phyloP scores from a whole-genome alignment of 2,113 vertebrate genomes.

The Todiramphus chloris region DNA sequence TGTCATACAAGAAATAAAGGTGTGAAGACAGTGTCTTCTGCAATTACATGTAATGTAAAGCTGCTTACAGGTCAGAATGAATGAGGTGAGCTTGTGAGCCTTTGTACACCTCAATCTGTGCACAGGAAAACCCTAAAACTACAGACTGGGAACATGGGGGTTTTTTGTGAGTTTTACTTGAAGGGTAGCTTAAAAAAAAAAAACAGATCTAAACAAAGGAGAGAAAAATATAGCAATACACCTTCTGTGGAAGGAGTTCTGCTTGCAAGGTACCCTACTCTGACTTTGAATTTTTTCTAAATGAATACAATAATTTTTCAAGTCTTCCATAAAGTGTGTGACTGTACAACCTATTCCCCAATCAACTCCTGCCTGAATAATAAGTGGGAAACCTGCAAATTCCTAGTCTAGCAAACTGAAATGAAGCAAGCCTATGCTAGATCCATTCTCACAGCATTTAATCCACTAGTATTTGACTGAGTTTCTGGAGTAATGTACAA shows the following conservation, averaged over 20 bases:
- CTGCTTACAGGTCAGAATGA: background rate
- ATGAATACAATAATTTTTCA: background rate
- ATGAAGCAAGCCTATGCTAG: background rate
- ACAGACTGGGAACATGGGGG: background rate
- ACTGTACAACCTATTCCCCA: background rate
- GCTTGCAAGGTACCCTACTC: background rate
- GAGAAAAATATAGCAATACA: background rate
- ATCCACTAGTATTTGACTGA: background rate
- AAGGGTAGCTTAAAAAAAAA: background rate
- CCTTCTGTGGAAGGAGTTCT: background rate
- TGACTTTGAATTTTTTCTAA: background rate
- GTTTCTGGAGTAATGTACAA: background rate
- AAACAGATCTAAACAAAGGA: background rate
- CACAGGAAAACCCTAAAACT: background rate
- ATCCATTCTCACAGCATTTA: background rate
- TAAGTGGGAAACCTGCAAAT: background rate
- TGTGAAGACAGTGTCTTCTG: constrained; percentile 46
- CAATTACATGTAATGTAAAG: constrained; percentile 41
- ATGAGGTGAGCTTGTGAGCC: background rate
- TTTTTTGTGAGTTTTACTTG: background rate
- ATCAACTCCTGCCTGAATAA: background rate
- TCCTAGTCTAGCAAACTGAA: background rate
- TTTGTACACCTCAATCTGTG: background rate
- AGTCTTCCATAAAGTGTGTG: background rate
- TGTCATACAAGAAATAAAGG: constrained; percentile 47